Conservation (phyloP, 2,113 vertebrate genomes). For the Corynorhinus townsendii region DNA sequence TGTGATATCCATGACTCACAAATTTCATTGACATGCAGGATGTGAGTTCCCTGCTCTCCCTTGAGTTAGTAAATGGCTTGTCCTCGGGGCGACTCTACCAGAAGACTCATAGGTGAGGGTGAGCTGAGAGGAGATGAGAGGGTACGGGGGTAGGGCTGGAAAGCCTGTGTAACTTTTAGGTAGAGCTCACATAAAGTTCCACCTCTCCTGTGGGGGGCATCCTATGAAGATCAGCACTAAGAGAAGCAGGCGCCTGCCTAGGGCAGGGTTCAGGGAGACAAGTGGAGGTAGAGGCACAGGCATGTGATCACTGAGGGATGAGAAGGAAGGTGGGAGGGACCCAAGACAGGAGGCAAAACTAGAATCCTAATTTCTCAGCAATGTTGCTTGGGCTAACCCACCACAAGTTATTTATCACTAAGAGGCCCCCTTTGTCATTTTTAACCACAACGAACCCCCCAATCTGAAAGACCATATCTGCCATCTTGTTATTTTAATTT, state of each 20-base stretch:
- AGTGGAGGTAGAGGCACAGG: background rate
- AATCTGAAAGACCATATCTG: background rate
- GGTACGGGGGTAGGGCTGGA: background rate
- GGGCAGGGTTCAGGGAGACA: background rate
- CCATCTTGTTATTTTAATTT: background rate
- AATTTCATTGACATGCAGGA: background rate
- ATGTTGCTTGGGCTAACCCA: background rate
- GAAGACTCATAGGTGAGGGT: background rate
- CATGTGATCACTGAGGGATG: too few species aligned
- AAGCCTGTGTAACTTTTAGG: background rate
- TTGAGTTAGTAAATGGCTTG: conserved; percentile 4
- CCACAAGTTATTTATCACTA: background rate
- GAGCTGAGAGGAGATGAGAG: too few species aligned
- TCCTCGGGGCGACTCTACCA: conserved; percentile 3
- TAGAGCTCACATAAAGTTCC: background rate
- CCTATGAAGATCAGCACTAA: background rate
- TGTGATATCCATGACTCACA: conserved; percentile 57
- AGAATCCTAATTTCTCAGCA: background rate
- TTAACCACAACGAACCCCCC: background rate
- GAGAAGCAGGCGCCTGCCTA: background rate
- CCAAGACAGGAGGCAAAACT: background rate
- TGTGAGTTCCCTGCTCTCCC: background rate
- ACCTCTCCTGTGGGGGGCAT: background rate
- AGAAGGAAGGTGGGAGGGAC: background rate
- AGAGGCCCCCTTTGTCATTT: background rate